Evolutionary conservation across 1,140 invertebrate genomes (phyloP).

Genomic region (Colletes latitarsis): DNA sequence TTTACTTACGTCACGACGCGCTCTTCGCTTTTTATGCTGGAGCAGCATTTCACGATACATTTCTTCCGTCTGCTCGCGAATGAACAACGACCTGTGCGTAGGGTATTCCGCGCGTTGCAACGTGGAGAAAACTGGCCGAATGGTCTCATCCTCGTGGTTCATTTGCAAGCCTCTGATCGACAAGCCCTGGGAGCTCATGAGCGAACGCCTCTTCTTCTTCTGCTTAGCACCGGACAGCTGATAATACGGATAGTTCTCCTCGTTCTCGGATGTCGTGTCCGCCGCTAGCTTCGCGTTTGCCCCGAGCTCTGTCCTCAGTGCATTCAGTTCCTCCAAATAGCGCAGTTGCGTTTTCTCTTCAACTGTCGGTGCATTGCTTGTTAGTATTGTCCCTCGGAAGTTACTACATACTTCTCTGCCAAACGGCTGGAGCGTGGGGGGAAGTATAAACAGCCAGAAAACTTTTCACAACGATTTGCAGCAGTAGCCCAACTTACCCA

Average conservation of each 20-base stretch:
- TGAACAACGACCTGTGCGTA: conserved; percentile 78
- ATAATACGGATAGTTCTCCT: conserved; percentile 82
- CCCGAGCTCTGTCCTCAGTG: conserved; percentile 75
- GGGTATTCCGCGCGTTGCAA: conserved; percentile 80
- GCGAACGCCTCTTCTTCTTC: conserved; percentile 86
- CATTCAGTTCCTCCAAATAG: conserved; percentile 76
- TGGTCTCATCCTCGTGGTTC: conserved; percentile 72
- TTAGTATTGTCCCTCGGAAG: conserved; percentile 58
- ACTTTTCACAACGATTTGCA: conserved; percentile 71
- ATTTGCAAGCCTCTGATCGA: conserved; percentile 75
- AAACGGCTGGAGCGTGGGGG: conserved; percentile 51
- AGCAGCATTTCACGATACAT: conserved; percentile 85
- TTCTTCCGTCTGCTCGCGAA: conserved; percentile 85
- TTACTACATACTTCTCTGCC: conserved; percentile 61
- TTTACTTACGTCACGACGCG: conserved; percentile 81
- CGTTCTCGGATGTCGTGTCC: conserved; percentile 78
- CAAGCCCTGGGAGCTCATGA: conserved; percentile 81
- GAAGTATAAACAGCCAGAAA: conserved; percentile 53
- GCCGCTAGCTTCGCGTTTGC: conserved; percentile 67
- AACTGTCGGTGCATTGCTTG: conserved; percentile 68
- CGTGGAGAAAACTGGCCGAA: conserved; percentile 81
- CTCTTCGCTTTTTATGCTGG: conserved; percentile 84
- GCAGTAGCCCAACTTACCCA: conserved; percentile 74
- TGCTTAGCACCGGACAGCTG: conserved; percentile 82
- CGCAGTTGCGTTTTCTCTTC: conserved; percentile 77